These are phyloP conservation scores for Sebastes kiyomatsui DNA, from an alignment of 2,797 vertebrate species.

Conservation along the genomic window DNA sequence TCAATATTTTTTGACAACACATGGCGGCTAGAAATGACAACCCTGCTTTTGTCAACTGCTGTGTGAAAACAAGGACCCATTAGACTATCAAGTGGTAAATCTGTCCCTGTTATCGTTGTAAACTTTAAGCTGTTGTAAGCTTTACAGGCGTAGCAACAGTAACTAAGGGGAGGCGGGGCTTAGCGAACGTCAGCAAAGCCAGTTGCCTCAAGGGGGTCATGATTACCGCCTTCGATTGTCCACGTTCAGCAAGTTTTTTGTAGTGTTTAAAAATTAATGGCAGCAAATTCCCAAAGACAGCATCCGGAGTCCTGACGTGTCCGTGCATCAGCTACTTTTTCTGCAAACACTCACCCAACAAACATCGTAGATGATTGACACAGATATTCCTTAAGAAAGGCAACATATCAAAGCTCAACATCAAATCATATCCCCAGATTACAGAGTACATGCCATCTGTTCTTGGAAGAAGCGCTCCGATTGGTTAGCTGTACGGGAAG, in stretches of 20 bases:
- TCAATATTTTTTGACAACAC: no score
- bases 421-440: constrained; percentile 48
- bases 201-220: not conserved
- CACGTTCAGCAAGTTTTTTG: not conserved
- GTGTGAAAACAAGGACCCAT: not conserved
- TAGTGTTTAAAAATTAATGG: not conserved
- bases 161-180: not conserved
- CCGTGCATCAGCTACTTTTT: constrained; percentile 5
- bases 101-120: no score
- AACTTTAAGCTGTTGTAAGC: not conserved
- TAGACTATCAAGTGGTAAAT: not conserved
- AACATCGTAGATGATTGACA: not conserved
- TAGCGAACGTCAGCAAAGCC: not conserved
- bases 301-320: not conserved
- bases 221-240: not conserved
- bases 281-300: not conserved
- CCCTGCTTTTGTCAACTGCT: not conserved
- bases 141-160: not conserved
- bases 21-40: not conserved
- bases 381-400: constrained; percentile 18
- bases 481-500: constrained; percentile 39
- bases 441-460: constrained; percentile 53
- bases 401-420: constrained; percentile 22
- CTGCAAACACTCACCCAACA: not conserved
- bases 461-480: constrained; percentile 43